Evolutionary conservation across 2,797 vertebrate genomes (phyloP), one percentile per base, ranked within the genome.

Genomic region (Onychomys arenicola): DNA sequence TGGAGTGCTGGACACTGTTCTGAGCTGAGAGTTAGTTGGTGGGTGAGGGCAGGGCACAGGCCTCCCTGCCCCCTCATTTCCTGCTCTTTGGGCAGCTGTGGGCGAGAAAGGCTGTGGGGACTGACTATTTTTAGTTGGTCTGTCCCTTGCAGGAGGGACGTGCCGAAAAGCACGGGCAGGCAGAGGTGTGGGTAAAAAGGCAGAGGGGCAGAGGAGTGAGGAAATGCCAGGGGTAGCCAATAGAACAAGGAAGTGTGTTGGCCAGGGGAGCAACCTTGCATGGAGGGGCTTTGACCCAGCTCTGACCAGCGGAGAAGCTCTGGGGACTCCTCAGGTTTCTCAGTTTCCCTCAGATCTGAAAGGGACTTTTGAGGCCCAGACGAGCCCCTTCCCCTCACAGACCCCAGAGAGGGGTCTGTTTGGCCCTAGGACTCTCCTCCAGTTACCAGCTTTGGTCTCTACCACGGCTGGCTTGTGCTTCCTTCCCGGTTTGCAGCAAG

Each of bases 141-240:
- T 99, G 99, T 99, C 99, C 99, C 98, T 96, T 98, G 93, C 98
- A 98, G 98, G 98, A 96, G 98, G 98, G 98, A 99, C 99, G 99
- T 99, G 98, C 98, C 98, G 98, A 98, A 99, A 98, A 97, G 99
- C 99, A 99, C 98, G 97, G 98, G 96, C 97, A 98, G 96, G 96
- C 97, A 83, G 86, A 97, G 94, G 97, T 98, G 98, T 97, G 93
- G 67, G 84, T 32, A 81, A 84, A 91, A 93, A 90, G 84, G 89
- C 65, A 32, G 92, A n/a, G n/a, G n/a, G n/a, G 69, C 49, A 0
- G 46, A 34, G 69, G 89, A 71, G 81, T 82, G 43, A 81, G 93
- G 81, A 67, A 83, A 83, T 55, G 55, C 84, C 32, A 8, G 69
- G 76, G 46, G 34, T 19, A 2, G 61, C 71, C 89, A 65, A 73